Base-by-base conservation (phyloP, 2,888 invertebrate species). In the Galerucella nymphaeae region DNA sequence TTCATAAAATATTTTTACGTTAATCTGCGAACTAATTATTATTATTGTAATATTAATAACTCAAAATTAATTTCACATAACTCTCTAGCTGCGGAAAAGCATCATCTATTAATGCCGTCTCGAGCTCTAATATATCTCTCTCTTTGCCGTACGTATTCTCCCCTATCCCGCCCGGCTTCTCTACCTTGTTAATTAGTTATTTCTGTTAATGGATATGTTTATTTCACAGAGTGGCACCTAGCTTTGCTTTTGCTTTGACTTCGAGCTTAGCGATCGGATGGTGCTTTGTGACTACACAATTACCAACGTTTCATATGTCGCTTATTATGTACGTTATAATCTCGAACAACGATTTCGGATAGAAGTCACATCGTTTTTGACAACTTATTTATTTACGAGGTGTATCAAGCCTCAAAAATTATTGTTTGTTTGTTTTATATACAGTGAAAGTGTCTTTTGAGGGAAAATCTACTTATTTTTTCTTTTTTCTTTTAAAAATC, bases 201-300 rank as follows among this genome's bases (percentile, higher is more conserved):
- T 77, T 76, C 76, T 75, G 76, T 77, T 78, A 79, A 80, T 79
- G 80, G 77, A 78, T 76, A 78, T 79, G 79, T 79, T 80, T 79
- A 80, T 77, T 79, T 78, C 75, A 75, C 73, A 71, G 72, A 76
- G 75, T 70, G 74, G 69, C 73, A 64, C 65, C 65, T 64, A 74
- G 75, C 72, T 75, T 72, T 74, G 75, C 75, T 65, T 38, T 57
- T 69, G 73, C 76, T 75, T 69, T 62, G 69, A 62, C 41, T 69
- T 18, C 58, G 62, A 30, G 66, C 69, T 70, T 64, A 57, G 30
- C 55, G 63, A 70, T 64, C 63, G 42, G 20, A 63, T 55, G 62
- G 55, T 61, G 66, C 65, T 71, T 67, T 67, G 63, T 70, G 68
- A 67, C 45, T 67, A 30, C 14, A 68, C 41, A 30, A 30, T 2